Conservation (phyloP, 2,888 invertebrate species). For the Spicauda simplicius region DNA sequence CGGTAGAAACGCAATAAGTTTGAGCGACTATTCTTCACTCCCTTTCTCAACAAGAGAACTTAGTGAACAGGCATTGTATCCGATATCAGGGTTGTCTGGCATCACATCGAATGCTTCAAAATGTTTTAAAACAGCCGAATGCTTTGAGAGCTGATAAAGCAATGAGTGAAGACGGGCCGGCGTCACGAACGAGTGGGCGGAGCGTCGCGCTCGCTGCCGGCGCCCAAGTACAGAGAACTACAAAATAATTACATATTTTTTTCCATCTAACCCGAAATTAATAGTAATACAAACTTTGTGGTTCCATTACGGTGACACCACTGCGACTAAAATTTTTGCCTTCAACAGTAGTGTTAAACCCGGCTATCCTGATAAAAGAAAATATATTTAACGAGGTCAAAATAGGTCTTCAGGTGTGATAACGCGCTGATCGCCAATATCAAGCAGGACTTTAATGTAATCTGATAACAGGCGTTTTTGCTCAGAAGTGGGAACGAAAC, state of each 20-base stretch:
- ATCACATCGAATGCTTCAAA: conserved; percentile 3
- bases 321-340: too few relatives aligned
- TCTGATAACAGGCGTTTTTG: too few relatives aligned
- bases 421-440: too few relatives aligned
- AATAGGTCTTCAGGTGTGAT: too few relatives aligned
- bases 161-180: conserved; percentile 51
- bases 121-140: conserved; percentile 16
- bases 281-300: too few relatives aligned
- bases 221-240: conserved; percentile 54
- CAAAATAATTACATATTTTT: conserved; percentile 11
- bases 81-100: neutral
- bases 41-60: neutral
- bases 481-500: too few relatives aligned
- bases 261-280: too few relatives aligned
- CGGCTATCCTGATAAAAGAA: too few relatives aligned
- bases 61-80: neutral
- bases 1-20: neutral
- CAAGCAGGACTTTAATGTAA: too few relatives aligned
- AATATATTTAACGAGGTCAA: too few relatives aligned
- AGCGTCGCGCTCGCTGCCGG: conserved; percentile 63
- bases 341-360: too few relatives aligned
- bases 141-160: conserved; percentile 29
- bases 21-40: neutral
- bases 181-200: conserved; percentile 61
- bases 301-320: too few relatives aligned